Evolutionary conservation across 2,113 vertebrate species (phyloP).

Genomic region (Tachysurus fulvidraco): DNA sequence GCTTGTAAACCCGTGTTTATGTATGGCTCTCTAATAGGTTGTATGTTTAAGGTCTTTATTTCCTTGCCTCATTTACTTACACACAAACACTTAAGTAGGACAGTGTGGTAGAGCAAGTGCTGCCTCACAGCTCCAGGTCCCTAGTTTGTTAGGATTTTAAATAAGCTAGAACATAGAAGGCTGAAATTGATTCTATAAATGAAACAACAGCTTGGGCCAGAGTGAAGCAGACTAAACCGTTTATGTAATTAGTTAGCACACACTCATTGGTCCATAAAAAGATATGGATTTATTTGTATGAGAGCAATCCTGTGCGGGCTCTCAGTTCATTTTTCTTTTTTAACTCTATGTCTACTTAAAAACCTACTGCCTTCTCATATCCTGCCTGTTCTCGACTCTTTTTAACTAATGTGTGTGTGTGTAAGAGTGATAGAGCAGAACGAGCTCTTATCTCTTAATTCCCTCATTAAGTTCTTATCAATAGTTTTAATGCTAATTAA

Average conservation of each 20-base stretch:
- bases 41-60: neutral
- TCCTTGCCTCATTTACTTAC: neutral
- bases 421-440: constrained; percentile 7
- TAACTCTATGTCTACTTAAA: constrained; percentile 3
- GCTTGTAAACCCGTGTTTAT: neutral
- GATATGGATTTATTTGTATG: constrained; percentile 9
- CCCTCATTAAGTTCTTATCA: constrained; percentile 76
- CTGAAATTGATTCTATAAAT: constrained; percentile 24
- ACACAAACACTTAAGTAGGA: neutral
- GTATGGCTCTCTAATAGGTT: neutral
- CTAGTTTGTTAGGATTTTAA: neutral
- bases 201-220: neutral
- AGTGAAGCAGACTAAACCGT: neutral
- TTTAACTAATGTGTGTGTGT: constrained; percentile 36
- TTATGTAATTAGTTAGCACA: constrained; percentile 14
- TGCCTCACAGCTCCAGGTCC: neutral
- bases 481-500: constrained; percentile 77
- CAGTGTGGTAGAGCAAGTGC: neutral
- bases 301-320: neutral
- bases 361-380: neutral
- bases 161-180: constrained; percentile 12
- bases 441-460: constrained; percentile 73
- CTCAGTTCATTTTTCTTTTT: neutral
- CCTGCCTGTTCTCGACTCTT: constrained; percentile 42
- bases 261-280: constrained; percentile 22